A percentile compares a stretch with the other conserved stretches of the same genome.
These are phyloP conservation scores for Chymomyza fuscimana DNA, from an alignment of 2,888 invertebrate genomes.

Conservation along the genomic window DNA sequence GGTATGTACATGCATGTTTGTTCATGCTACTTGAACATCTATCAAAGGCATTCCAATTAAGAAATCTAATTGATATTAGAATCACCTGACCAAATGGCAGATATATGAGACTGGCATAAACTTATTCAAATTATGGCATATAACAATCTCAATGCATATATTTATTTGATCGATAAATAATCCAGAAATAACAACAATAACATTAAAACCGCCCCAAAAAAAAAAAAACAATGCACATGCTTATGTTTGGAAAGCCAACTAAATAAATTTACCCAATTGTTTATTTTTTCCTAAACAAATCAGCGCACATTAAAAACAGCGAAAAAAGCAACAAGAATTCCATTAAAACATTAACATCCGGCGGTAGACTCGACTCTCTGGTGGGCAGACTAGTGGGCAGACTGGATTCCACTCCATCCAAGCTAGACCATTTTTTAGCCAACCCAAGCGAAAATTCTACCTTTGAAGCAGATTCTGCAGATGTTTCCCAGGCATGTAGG, in stretches of 20 bases:
- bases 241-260: conserved; percentile 41
- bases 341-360: conserved; percentile 50
- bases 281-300: conserved; percentile 70
- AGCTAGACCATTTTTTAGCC: background rate
- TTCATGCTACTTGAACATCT: background rate
- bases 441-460: conserved; percentile 6
- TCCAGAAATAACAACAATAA: conserved; percentile 18
- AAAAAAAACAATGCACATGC: conserved; percentile 1
- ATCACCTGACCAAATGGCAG: background rate
- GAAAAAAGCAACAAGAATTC: conserved; percentile 12
- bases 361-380: conserved; percentile 26
- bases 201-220: conserved; percentile 14
- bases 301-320: conserved; percentile 68
- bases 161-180: conserved; percentile 61
- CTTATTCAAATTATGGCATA: conserved; percentile 54
- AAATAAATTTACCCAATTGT: conserved; percentile 67
- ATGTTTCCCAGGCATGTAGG: background rate
- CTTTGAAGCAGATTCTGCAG: background rate
- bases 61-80: background rate
- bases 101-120: conserved; percentile 37
- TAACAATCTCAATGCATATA: conserved; percentile 57
- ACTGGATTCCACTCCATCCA: background rate
- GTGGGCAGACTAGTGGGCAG: background rate
- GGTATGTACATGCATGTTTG: background rate
- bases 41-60: background rate